These are phyloP conservation scores for Melieria picta DNA, from an alignment of 2,888 invertebrate genomes.

Conservation along the genomic window DNA sequence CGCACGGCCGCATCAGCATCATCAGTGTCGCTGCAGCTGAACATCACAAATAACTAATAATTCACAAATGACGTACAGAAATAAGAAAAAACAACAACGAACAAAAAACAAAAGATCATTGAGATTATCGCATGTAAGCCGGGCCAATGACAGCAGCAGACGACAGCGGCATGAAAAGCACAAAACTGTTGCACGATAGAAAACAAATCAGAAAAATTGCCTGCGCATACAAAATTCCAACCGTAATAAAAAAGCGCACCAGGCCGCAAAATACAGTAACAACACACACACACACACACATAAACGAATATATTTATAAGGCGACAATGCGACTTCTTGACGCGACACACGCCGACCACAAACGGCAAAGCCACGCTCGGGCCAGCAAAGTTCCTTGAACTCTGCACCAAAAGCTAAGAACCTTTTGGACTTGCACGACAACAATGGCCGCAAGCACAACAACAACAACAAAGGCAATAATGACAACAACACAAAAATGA, in stretches of 20 bases:
- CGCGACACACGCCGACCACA: background rate
- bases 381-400: conserved; percentile 45
- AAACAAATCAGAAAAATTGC: background rate
- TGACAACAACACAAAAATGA: background rate
- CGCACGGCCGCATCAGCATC: no score
- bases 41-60: background rate
- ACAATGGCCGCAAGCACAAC: background rate
- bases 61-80: background rate
- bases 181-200: conserved; percentile 1
- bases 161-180: background rate
- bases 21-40: no score
- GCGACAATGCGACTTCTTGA: no score
- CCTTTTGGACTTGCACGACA: conserved; percentile 14
- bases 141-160: conserved; percentile 7
- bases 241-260: no score
- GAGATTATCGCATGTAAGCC: conserved; percentile 21
- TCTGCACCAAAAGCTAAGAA: conserved; percentile 19
- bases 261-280: no score
- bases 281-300: no score
- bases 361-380: conserved; percentile 39
- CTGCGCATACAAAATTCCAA: no score
- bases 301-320: no score
- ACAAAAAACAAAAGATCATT: conserved; percentile 14
- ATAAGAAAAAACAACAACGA: background rate
- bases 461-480: background rate